phyloP scores from a whole-genome alignment of 2,113 vertebrate species.

The Corythaeola cristata region DNA sequence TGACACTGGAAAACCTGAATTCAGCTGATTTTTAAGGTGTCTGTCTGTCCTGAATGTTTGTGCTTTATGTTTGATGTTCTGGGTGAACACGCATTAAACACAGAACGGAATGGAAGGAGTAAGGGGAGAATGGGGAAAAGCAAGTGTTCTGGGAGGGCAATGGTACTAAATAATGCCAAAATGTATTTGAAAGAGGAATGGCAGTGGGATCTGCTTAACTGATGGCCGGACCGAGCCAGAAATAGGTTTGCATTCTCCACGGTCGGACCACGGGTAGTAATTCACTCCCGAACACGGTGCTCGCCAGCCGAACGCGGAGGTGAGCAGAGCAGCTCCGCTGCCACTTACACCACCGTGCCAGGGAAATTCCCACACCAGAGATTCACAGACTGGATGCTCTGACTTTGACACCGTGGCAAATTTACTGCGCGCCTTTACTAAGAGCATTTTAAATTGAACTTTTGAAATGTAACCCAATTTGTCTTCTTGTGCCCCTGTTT shows the following conservation, averaged over 20 bases:
- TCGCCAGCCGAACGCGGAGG: not conserved
- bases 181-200: not conserved
- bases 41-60: not conserved
- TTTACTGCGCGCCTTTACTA: not conserved
- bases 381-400: not conserved
- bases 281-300: accelerated
- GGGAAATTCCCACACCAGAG: not conserved
- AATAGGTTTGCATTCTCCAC: not conserved
- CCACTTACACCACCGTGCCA: not conserved
- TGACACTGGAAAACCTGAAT: not conserved
- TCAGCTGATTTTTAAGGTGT: not conserved
- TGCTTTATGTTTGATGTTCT: not conserved
- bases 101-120: not conserved
- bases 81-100: not conserved
- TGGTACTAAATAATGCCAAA: not conserved
- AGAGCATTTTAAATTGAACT: not conserved
- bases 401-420: not conserved
- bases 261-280: not conserved
- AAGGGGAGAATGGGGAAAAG: not conserved
- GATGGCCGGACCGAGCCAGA: not conserved
- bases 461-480: not conserved
- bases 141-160: not conserved
- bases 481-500: not conserved
- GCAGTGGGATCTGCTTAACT: not conserved
- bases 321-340: not conserved